Conservation (phyloP, 2,113 vertebrate species). For the Circaetus cinerascens region DNA sequence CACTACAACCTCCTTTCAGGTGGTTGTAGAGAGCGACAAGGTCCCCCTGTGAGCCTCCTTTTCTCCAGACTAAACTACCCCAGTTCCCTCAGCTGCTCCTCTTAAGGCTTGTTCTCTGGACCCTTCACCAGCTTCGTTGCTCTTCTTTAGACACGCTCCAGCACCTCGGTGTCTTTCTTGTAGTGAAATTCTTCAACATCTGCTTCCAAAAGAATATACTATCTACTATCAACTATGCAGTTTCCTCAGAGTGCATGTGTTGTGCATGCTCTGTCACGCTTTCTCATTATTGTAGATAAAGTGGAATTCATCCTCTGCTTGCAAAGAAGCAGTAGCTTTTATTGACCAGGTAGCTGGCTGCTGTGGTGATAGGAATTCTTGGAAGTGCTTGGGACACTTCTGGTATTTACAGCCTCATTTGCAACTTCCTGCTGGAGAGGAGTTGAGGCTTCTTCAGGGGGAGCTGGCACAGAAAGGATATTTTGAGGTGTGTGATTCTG, state of each 20-base stretch:
- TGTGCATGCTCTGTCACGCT: not conserved
- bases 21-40: not conserved
- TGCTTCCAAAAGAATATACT: not conserved
- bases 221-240: not conserved
- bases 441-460: not conserved
- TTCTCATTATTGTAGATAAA: not conserved
- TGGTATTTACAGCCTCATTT: not conserved
- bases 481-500: not conserved
- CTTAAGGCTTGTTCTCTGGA: not conserved
- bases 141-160: not conserved
- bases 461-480: not conserved
- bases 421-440: not conserved
- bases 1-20: not conserved
- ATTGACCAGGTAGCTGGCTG: not conserved
- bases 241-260: not conserved
- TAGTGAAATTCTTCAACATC: not conserved
- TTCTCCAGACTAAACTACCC: not conserved
- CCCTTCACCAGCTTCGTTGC: not conserved
- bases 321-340: not conserved
- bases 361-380: not conserved
- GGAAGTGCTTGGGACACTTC: not conserved
- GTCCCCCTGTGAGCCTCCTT: not conserved
- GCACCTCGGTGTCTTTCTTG: not conserved
- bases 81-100: not conserved
- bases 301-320: not conserved